Conservation (phyloP, 2,888 invertebrate species). For the Syrista parreyssii region DNA sequence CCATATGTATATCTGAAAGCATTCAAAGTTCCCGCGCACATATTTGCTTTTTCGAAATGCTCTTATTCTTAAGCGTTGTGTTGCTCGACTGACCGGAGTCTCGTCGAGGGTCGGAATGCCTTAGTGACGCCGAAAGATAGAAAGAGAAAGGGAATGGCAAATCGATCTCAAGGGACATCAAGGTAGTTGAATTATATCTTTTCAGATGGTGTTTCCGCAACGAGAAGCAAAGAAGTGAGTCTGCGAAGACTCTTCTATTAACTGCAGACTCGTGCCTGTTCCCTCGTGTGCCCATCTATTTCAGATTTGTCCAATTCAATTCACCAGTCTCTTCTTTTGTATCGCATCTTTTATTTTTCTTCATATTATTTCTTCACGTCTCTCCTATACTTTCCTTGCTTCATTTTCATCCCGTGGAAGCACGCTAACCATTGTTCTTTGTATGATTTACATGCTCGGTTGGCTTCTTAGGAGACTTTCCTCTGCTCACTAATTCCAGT, state of each 20-base stretch:
- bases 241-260: constrained; percentile 45
- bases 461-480: constrained; percentile 22
- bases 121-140: neutral
- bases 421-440: constrained; percentile 37
- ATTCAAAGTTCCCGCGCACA: neutral
- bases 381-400: constrained; percentile 11
- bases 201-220: neutral
- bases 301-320: constrained; percentile 48
- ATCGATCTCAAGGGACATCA: constrained; percentile 34
- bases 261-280: constrained; percentile 29
- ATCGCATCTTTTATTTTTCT: constrained; percentile 3
- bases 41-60: neutral
- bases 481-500: neutral
- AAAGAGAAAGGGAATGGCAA: constrained; percentile 19
- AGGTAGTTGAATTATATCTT: constrained; percentile 41
- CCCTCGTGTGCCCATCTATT: constrained; percentile 34
- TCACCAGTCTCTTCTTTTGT: constrained; percentile 11
- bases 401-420: constrained; percentile 11
- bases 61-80: neutral
- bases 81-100: neutral
- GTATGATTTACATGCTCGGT: constrained; percentile 45
- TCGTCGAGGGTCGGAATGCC: neutral
- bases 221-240: neutral
- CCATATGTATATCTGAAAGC: neutral
- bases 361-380: constrained; percentile 8